Evolutionary conservation across 2,113 vertebrate species (phyloP), one percentile per base, ranked within the genome.

Genomic region (Illadopsis cleaveri): DNA sequence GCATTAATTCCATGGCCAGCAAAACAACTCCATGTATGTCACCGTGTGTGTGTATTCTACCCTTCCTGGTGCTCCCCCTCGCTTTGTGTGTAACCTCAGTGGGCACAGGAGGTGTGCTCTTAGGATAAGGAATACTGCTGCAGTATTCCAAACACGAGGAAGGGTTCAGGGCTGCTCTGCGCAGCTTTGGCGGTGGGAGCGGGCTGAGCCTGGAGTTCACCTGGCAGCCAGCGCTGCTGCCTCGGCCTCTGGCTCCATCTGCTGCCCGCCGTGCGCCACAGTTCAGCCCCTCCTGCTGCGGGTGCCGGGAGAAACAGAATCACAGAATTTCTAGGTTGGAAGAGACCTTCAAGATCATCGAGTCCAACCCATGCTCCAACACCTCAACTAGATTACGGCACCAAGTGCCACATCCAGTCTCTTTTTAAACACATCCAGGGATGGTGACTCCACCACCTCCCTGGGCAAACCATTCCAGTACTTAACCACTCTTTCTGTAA

Each of bases 191-290:
- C n/a, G 16, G 1, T 4, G 60, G 11, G 15, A 9, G 50, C 9
- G 3, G 25, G 33, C 47, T 35, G 23, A 12, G 58, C 18, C 25
- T 10, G 45, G 21, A 3, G 21, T 5, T 19, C 6, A 4, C 37
- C 8, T 20, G 17, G 33, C 57, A 3, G 40, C n/a, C 51, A 0
- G 16, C 5, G 4, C 16, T 25, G 54, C 22, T 83, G 35, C 6
- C 25, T 42, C 88, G 47, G 93, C 40, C 6, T 96, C 27, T 96
- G 92, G 93, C 93, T 94, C 98, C 97, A 96, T 95, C 98, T 96
- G 68, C 87, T 92, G 96, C 94, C 56, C 17, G 5, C 6, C 24
- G 0, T 17, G 35, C 50, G 68, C 51, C 81, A 70, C 38, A 53
- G 38, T 75, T 4, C 30, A 10, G 9, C 61, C 2, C 25, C 25